A percentile compares a stretch with the other conserved stretches of the same genome.
Conservation (phyloP, 2,113 vertebrate species). For the Zeus faber region DNA sequence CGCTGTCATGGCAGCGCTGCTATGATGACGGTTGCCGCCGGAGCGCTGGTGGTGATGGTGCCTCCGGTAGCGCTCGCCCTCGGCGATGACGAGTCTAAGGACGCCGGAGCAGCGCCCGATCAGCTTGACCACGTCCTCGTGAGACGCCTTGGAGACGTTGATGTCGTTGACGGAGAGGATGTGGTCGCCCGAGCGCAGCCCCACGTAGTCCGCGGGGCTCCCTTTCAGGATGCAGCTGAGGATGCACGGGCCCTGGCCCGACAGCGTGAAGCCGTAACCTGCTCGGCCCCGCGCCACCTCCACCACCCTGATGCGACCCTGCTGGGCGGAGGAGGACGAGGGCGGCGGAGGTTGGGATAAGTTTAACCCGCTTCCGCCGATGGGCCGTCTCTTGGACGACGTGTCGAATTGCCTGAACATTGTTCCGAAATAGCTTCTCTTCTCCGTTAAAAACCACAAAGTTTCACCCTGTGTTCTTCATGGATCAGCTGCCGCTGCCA, state of each 20-base stretch:
- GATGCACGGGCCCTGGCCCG: conserved; percentile 91
- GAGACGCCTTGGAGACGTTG: conserved; percentile 90
- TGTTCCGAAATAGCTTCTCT: conserved; percentile 44
- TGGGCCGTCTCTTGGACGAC: conserved; percentile 54
- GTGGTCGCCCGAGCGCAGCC: conserved; percentile 88
- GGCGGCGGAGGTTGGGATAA: conserved; percentile 35
- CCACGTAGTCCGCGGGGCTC: conserved; percentile 91
- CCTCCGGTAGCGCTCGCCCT: conserved; percentile 69
- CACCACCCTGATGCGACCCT: conserved; percentile 78
- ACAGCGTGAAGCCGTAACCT: conserved; percentile 93
- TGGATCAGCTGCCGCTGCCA: not conserved
- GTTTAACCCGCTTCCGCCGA: conserved; percentile 43
- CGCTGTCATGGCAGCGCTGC: conserved; percentile 41
- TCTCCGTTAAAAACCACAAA: no score
- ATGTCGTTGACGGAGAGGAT: conserved; percentile 92
- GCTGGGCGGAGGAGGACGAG: conserved; percentile 33
- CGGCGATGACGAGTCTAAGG: conserved; percentile 85
- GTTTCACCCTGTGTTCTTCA: no score
- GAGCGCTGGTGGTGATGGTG: conserved; percentile 52
- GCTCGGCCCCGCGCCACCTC: conserved; percentile 91
- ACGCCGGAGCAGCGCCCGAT: conserved; percentile 93
- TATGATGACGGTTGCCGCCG: conserved; percentile 44
- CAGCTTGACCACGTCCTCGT: conserved; percentile 96
- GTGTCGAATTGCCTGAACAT: conserved; percentile 85
- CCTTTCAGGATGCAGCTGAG: conserved; percentile 90